These are phyloP conservation scores for Sinotaia quadrata DNA, from an alignment of 2,888 invertebrate genomes.

Conservation along the genomic window DNA sequence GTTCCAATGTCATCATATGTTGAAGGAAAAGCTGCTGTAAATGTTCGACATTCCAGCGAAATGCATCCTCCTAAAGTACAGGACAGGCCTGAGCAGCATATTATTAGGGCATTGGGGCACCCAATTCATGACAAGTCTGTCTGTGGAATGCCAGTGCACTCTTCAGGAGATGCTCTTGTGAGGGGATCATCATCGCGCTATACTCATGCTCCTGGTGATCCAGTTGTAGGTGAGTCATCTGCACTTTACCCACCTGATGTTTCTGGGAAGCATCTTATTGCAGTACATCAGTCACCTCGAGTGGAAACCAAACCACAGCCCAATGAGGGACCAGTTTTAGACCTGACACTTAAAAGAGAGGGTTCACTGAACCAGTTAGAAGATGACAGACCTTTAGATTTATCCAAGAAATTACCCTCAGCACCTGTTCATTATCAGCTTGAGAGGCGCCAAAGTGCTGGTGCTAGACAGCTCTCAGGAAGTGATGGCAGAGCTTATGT, in stretches of 20 bases:
- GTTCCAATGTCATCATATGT: slow-evolving; percentile 10
- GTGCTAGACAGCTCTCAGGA: not conserved
- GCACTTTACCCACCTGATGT: slow-evolving; percentile 3
- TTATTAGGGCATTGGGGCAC: not conserved
- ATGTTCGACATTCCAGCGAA: not conserved
- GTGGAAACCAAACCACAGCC: not conserved
- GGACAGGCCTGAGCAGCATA: slow-evolving; percentile 3
- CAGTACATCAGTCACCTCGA: not conserved
- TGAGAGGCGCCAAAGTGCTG: not conserved
- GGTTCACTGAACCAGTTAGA: not conserved
- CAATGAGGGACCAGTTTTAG: slow-evolving; percentile 20
- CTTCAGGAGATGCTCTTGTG: no score
- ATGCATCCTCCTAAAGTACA: not conserved
- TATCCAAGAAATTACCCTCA: slow-evolving; percentile 42
- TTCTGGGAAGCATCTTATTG: not conserved
- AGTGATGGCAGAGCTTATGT: not conserved
- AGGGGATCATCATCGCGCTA: not conserved
- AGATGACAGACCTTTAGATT: slow-evolving; percentile 40
- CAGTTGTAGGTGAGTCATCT: not conserved
- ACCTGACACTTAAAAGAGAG: slow-evolving; percentile 22
- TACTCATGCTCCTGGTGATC: not conserved
- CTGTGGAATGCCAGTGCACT: no score
- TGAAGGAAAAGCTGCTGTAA: slow-evolving; percentile 1
- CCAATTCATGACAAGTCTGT: not conserved
- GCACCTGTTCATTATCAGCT: slow-evolving; percentile 22